Percentiles rank a stretch among this genome's conserved stretches.
Evolutionary conservation across 2,113 vertebrate species (phyloP).

Genomic region (Anas platyrhynchos): DNA sequence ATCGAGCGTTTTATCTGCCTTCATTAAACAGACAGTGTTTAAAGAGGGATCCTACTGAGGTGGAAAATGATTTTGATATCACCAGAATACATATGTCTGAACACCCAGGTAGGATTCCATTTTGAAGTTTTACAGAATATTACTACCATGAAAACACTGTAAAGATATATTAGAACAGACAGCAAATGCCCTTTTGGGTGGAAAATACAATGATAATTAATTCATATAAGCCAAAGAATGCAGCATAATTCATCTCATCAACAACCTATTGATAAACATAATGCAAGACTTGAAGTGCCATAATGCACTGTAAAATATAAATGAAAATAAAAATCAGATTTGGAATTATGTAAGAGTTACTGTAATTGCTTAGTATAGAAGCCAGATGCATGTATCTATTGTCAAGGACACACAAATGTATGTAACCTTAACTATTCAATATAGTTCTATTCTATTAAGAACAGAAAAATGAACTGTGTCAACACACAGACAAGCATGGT

Average conservation of each 20-base stretch:
- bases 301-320: background rate
- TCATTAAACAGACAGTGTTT: background rate
- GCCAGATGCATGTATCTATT: background rate
- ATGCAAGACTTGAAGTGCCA: background rate
- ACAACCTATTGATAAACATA: background rate
- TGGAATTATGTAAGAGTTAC: background rate
- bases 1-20: background rate
- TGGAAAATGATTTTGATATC: background rate
- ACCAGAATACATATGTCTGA: background rate
- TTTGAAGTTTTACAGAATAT: background rate
- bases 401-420: background rate
- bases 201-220: slow-evolving; percentile 29
- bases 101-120: background rate
- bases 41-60: background rate
- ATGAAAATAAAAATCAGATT: background rate
- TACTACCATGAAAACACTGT: background rate
- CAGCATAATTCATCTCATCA: background rate
- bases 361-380: background rate
- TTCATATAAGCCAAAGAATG: background rate
- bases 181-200: background rate
- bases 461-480: background rate
- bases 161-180: background rate
- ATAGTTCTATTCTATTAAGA: background rate
- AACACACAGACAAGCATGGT: background rate
- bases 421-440: background rate